Evolutionary conservation across 2,113 vertebrate species (phyloP).

Genomic region (Alethe castanea): DNA sequence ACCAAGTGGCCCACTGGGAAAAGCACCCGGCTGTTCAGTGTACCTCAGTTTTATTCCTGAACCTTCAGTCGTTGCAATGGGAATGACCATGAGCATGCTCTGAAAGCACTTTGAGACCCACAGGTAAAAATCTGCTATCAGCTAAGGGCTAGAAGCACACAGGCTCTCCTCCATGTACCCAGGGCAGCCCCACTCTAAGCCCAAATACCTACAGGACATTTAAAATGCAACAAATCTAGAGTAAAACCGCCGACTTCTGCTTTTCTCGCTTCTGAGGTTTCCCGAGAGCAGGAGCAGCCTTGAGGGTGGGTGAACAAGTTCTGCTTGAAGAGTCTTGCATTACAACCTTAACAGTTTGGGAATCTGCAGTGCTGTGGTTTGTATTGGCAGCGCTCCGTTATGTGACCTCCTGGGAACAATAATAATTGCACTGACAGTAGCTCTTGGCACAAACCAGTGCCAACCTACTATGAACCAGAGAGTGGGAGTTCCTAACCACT

Average conservation of each 20-base stretch:
- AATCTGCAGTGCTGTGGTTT: neutral
- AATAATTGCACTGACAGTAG: slow-evolving; percentile 41
- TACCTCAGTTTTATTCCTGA: neutral
- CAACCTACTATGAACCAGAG: neutral
- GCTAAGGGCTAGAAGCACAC: neutral
- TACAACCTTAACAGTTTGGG: neutral
- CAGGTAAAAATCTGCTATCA: neutral
- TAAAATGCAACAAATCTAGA: neutral
- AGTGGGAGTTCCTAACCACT: slow-evolving; percentile 18
- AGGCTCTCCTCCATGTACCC: fast-evolving
- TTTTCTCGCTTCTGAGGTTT: neutral
- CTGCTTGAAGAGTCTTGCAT: neutral
- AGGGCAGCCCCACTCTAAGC: neutral
- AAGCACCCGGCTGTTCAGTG: neutral
- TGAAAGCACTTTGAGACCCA: neutral
- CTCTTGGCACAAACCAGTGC: slow-evolving; percentile 3
- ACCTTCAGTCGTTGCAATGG: neutral
- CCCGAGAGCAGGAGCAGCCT: neutral
- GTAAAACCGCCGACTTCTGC: neutral
- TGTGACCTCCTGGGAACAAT: slow-evolving; percentile 12
- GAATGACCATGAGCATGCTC: fast-evolving
- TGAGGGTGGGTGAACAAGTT: neutral
- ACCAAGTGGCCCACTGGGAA: neutral
- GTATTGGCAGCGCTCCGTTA: neutral
- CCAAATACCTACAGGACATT: neutral